Conservation (phyloP, 2,797 vertebrate genomes). For the Eleutherodactylus coqui region DNA sequence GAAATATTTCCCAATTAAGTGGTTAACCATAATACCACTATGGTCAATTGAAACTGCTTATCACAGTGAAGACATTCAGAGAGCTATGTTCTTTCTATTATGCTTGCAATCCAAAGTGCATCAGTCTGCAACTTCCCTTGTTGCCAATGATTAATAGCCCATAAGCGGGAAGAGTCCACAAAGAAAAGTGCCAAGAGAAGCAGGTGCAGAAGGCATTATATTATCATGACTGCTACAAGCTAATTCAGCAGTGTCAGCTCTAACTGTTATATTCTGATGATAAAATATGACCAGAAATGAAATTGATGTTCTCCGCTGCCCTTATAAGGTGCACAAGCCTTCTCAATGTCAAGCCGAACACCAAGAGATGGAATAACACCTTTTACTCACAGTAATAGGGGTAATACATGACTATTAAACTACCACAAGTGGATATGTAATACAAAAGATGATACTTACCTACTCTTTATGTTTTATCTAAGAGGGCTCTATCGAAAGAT, state of each 20-base stretch:
- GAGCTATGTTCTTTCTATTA: constrained; percentile 69
- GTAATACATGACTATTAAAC: neutral
- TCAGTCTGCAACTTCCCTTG: constrained; percentile 72
- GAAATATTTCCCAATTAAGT: constrained; percentile 64
- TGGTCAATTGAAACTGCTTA: constrained; percentile 69
- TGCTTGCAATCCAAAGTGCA: constrained; percentile 71
- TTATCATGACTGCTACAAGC: constrained; percentile 78
- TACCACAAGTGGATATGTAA: neutral
- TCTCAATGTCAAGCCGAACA: constrained; percentile 77
- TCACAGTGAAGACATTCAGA: constrained; percentile 73
- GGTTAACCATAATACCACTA: constrained; percentile 65
- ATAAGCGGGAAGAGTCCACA: constrained; percentile 70
- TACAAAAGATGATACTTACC: neutral
- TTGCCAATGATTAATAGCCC: constrained; percentile 77
- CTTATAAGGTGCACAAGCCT: constrained; percentile 77
- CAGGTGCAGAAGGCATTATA: constrained; percentile 75
- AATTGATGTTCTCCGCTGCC: constrained; percentile 80
- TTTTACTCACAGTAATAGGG: neutral
- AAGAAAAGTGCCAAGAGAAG: constrained; percentile 75
- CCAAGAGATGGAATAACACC: neutral
- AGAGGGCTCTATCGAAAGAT: neutral
- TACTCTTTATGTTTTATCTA: neutral
- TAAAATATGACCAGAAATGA: constrained; percentile 82
- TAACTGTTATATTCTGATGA: constrained; percentile 79
- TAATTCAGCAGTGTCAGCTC: constrained; percentile 78